Evolutionary conservation across 2,888 invertebrate genomes (phyloP).

Genomic region (Drosophila borborema): DNA sequence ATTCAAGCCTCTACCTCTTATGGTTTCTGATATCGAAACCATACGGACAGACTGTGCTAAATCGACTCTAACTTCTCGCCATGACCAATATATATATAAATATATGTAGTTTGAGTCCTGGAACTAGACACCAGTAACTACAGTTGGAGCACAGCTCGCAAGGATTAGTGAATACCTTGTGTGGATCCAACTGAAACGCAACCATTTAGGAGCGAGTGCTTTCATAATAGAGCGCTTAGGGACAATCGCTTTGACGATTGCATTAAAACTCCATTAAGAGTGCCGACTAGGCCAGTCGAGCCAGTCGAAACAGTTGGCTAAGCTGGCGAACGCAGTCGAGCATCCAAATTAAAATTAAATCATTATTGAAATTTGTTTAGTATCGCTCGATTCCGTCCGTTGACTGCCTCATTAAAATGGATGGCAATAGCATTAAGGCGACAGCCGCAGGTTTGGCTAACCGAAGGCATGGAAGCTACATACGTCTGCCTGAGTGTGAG

Average conservation of each 20-base stretch:
- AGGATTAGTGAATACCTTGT: conserved; percentile 22
- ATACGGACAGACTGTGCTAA: no score
- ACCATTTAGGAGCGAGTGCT: conserved; percentile 42
- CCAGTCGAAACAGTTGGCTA: background rate
- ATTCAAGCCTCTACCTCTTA: no score
- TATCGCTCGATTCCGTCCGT: conserved; percentile 21
- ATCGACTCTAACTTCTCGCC: no score
- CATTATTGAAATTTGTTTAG: conserved; percentile 78
- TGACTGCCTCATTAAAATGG: conserved; percentile 69
- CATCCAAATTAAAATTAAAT: conserved; percentile 81
- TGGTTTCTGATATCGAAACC: no score
- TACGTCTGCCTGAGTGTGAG: background rate
- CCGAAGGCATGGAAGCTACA: conserved; percentile 22
- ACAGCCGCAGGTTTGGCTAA: conserved; percentile 24
- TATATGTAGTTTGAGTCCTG: background rate
- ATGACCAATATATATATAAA: no score
- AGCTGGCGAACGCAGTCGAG: conserved; percentile 48
- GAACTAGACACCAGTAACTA: background rate
- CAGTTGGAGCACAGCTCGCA: background rate
- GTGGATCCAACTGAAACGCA: conserved; percentile 19
- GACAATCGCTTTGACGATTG: conserved; percentile 54
- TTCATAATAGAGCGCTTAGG: conserved; percentile 71
- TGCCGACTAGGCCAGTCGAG: conserved; percentile 8
- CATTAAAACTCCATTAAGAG: conserved; percentile 64
- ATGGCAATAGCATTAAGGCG: conserved; percentile 36